Base-by-base conservation (phyloP, 2,888 invertebrate species). In the Leucozona laternaria region DNA sequence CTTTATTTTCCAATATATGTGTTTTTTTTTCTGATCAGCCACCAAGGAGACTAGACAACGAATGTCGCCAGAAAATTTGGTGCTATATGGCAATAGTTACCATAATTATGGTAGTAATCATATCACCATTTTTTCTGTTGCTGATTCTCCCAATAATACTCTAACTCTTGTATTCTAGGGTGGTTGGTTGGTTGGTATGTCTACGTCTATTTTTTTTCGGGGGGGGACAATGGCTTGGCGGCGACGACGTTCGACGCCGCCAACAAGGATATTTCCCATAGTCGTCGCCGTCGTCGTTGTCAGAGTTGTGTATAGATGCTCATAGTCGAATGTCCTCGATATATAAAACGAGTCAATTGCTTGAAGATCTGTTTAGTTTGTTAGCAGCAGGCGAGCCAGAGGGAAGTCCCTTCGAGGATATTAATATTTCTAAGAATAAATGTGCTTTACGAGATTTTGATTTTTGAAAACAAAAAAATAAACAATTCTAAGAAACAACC, bases 91-190 rank as follows among this genome's bases (percentile, higher is more conserved):
- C 78, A 86, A 86, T 86, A 86, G 85, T 86, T 86, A 86, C 85
- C 85, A 86, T 86, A 86, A 86, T 86, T 86, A 86, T 86, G 81
- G 81, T 81, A 86, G 85, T 86, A 86, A 86, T 86, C 85, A 81
- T 86, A 86, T 86, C 85, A 81, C 85, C 72, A 81, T 86, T 81
- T 86, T 84, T 84, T 57, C 66, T 72, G 58, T 37, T 72, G 37
- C 58, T 79, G 64, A 66, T 66, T 43, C 55, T 78, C 25, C 81
- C 53, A 68, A 77, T 80, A 71, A 34, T 53, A 53, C 60, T 37
- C 60, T 60, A 22, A 60, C 60, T 60, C 22, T 60, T 40, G 79
- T 28, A 55, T 20, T 40, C 43, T n/a, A 37, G 70, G 55, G 66
- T 31, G 55, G 22, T 53, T 62, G 50, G 62, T 71, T 28, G 62